phyloP scores from a whole-genome alignment of 1,140 invertebrate species.

The Drosophila parabipectinata region DNA sequence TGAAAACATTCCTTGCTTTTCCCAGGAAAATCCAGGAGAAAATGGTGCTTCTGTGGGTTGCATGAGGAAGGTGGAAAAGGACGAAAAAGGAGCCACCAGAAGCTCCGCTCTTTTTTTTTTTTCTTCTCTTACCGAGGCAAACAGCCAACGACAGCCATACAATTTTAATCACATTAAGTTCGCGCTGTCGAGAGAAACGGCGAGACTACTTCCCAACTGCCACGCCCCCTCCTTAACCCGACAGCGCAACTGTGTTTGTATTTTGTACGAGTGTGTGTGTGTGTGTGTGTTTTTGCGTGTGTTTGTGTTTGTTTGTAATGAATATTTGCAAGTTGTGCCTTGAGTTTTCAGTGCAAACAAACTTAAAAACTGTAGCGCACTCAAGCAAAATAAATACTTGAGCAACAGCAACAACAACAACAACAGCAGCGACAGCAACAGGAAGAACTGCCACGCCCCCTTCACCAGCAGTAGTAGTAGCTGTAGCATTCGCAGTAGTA shows the following conservation, averaged over 20 bases:
- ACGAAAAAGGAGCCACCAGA: neutral
- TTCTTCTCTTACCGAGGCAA: conserved; percentile 22
- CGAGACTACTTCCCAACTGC: conserved; percentile 26
- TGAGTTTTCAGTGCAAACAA: conserved; percentile 74
- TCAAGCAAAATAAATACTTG: conserved; percentile 80
- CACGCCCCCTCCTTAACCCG: neutral
- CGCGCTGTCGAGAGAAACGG: conserved; percentile 45
- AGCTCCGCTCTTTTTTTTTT: conserved; percentile 11
- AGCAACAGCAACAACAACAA: conserved; percentile 50
- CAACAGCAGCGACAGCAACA: conserved; percentile 37
- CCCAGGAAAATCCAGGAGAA: neutral
- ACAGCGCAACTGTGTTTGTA: neutral
- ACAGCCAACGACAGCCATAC: conserved; percentile 70
- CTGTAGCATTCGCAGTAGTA: neutral
- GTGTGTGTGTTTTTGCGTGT: conserved; percentile 18
- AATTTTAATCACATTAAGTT: conserved; percentile 82
- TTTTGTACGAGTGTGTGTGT: conserved; percentile 2
- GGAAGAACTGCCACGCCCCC: conserved; percentile 25
- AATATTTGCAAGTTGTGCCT: conserved; percentile 81
- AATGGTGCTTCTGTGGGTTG: neutral
- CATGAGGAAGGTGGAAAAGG: neutral
- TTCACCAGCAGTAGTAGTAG: neutral
- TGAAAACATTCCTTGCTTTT: conserved; percentile 15
- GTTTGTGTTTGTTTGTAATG: conserved; percentile 69
- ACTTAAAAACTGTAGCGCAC: conserved; percentile 80